Base-by-base conservation (phyloP, 1,140 invertebrate species). In the Atta colombica region DNA sequence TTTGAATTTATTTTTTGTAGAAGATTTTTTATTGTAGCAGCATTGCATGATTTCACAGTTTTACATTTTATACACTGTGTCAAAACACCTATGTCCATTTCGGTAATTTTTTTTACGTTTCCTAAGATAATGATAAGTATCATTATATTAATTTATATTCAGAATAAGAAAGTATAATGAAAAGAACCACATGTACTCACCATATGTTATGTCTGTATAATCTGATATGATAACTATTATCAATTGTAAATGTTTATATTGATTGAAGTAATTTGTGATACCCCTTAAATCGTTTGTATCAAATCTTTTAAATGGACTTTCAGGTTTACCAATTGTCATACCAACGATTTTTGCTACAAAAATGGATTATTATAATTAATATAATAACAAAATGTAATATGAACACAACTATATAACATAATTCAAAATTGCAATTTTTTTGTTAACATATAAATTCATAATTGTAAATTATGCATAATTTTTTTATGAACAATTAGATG, bases 1-100 rank as follows among this genome's bases (percentile, higher is more conserved):
- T 99, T 99, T 0, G 98, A 97, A 93, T 98, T 98, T 0, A 99
- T 96, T 96, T 99, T 99, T 0, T 98, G 93, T 18, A 98, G 93
- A 87, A 99, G 97, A 93, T 99, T 99, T 0, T 93, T 90, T n/a
- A 96, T 92, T 0, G 96, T 96, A 4, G 96, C 92, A 10, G 85
- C 35, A 87, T 94, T 96, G 25, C 25, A 25, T 25, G 25, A 25
- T 85, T 60, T 93, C 1, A 96, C 92, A 16, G 97, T 98, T 75
- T 72, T 89, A 35, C 95, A 93, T 92, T 97, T 98, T 10, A 99
- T 95, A 91, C 98, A 99, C 90, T 99, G 98, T 0, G 98, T 99
- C 18, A 98, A 92, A 60, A 98, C 95, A 5, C 98, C 98, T 63
- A 97, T 94, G 4, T 96, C 93, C 0, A 98, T 92, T 95, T 99